Evolutionary conservation across 2,113 vertebrate genomes (phyloP).

Genomic region (Oryzias melastigma): DNA sequence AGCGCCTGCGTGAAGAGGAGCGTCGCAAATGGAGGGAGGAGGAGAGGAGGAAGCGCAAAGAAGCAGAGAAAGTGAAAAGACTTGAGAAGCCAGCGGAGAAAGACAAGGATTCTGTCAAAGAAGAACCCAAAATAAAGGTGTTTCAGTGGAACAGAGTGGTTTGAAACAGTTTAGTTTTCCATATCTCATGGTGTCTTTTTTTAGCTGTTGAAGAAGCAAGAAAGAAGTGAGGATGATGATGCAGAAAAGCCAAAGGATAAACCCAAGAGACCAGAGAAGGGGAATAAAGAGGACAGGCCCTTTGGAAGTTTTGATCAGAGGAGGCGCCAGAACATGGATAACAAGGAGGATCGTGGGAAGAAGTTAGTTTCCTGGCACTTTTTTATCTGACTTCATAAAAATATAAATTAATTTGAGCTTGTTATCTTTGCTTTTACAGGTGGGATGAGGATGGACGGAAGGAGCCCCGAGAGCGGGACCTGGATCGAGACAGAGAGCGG

Average conservation of each 20-base stretch:
- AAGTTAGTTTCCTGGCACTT: conserved; percentile 73
- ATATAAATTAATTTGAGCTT: too few species aligned
- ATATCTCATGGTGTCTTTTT: conserved; percentile 1
- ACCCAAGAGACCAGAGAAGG: conserved; percentile 86
- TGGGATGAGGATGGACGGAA: conserved; percentile 84
- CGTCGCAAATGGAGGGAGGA: conserved; percentile 98
- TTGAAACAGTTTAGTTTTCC: background rate
- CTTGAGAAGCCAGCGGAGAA: conserved; percentile 84
- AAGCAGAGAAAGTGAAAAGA: conserved; percentile 92
- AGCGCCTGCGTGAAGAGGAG: conserved; percentile 94
- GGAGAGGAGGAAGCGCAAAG: conserved; percentile 93
- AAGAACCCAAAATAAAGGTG: conserved; percentile 98
- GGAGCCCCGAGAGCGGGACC: conserved; percentile 88
- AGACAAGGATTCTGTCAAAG: conserved; percentile 89
- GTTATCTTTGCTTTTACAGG: conserved; percentile 62
- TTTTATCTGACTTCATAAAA: background rate
- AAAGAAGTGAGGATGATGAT: conserved; percentile 86
- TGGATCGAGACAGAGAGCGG: conserved; percentile 84
- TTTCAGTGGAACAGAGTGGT: background rate
- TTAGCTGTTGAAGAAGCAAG: conserved; percentile 95
- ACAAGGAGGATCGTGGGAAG: conserved; percentile 87
- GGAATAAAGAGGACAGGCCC: conserved; percentile 83
- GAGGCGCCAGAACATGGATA: conserved; percentile 85
- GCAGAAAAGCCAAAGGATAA: conserved; percentile 90
- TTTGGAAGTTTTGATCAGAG: conserved; percentile 68